A percentile compares a stretch with the other conserved stretches of the same genome.
These are phyloP conservation scores for Rotaria sp. DNA, from an alignment of 2,888 invertebrate species.

Conservation along the genomic window DNA sequence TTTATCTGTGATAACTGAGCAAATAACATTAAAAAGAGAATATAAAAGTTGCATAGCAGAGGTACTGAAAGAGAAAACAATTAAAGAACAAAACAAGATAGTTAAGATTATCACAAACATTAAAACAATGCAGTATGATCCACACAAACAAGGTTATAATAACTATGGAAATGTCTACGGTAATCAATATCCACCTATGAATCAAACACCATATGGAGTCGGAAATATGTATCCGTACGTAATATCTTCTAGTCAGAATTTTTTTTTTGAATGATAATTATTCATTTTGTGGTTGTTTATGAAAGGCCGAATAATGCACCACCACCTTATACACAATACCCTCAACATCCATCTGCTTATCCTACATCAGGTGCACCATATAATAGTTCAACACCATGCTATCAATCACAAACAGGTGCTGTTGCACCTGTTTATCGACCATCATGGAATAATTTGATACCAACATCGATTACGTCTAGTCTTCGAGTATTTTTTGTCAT, in stretches of 20 bases:
- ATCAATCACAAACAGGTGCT: neutral
- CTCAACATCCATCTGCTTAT: neutral
- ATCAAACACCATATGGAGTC: too few relatives aligned
- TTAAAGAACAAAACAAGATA: too few relatives aligned
- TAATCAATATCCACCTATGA: too few relatives aligned
- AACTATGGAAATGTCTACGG: too few relatives aligned
- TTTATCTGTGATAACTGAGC: too few relatives aligned
- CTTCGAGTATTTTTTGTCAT: neutral
- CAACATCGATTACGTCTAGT: neutral
- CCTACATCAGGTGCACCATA: neutral
- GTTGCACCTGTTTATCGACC: neutral
- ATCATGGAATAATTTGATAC: neutral
- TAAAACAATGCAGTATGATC: neutral
- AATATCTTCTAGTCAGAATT: neutral
- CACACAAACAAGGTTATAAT: neutral
- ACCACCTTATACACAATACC: neutral
- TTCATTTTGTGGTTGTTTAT: neutral
- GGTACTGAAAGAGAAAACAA: too few relatives aligned
- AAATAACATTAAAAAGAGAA: too few relatives aligned
- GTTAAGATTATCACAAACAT: neutral
- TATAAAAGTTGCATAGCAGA: too few relatives aligned
- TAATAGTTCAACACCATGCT: neutral
- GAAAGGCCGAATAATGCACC: neutral
- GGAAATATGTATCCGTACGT: neutral
- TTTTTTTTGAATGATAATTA: neutral